Base-by-base conservation (phyloP, 2,113 vertebrate species). In the Callospermophilus lateralis region DNA sequence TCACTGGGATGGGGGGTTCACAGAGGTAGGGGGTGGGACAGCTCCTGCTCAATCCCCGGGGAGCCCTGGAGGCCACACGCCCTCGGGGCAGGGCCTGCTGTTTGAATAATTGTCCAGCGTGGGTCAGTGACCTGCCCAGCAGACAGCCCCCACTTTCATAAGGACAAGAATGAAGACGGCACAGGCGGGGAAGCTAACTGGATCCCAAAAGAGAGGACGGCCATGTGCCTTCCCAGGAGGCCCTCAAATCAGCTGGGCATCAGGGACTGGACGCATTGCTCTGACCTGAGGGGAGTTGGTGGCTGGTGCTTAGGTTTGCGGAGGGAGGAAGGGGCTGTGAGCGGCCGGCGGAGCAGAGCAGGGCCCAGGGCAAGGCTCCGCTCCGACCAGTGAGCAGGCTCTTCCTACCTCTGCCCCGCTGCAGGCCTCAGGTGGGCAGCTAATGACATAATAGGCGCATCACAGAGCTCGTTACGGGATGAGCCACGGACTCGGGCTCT, bases 351-450 rank as follows among this genome's bases (percentile, higher is more conserved):
- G 42, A 45, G 42, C 42, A 45, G 7, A 45, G 42, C 42, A 45
- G 42, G 51, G 51, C 55, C 6, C 0, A 3, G 12, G 6, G 42
- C 28, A 20, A 39, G 39, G 16, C 48, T 53, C 42, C 7, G 2
- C 81, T 72, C 45, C 10, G 15, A 26, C 63, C 45, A 15, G 51
- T 1, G 39, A 16, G n/a, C 48, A 61, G 15, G 22, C 61, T 4
- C 74, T 2, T 17, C 22, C 6, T 0, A 0, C 37, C 86, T 12
- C 63, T 37, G 6, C 16, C 4, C 0, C 0, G 0, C 34, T 0
- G 4, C 8, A 8, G 53, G 39, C 53, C 28, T 80, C 45, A 1
- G 39, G 15, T 17, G 3, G 0, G 6, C 3, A 10, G 63, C 32
- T 30, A 6, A 10, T 3, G 7, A 13, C 0, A 4, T 7, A 1